These are phyloP conservation scores for Tiaroga cobitis DNA, from an alignment of 2,797 vertebrate genomes.

Conservation along the genomic window DNA sequence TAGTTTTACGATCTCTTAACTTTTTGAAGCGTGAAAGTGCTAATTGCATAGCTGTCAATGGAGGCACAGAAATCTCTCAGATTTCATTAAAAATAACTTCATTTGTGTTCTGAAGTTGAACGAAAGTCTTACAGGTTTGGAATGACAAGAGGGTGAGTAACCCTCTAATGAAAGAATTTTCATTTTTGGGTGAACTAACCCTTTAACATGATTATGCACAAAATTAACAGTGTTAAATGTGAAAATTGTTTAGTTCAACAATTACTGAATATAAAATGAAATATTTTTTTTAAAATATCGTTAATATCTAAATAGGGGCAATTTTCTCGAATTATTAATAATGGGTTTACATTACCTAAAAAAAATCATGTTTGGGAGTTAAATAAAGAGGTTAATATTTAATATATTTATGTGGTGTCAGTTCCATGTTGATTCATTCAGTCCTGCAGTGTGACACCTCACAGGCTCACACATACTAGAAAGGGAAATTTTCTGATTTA, in stretches of 20 bases:
- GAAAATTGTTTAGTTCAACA: background rate
- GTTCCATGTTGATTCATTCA: background rate
- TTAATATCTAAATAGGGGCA: background rate
- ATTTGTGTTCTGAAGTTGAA: too few species aligned
- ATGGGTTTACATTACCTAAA: background rate
- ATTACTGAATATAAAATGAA: background rate
- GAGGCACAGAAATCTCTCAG: too few species aligned
- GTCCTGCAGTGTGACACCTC: background rate
- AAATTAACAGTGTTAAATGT: background rate
- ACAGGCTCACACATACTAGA: background rate
- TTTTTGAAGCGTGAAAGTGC: too few species aligned
- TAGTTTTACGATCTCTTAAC: too few species aligned
- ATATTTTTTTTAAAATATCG: background rate
- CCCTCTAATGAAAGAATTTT: too few species aligned
- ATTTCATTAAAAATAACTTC: too few species aligned
- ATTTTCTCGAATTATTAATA: background rate
- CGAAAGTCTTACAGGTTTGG: too few species aligned
- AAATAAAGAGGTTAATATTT: background rate
- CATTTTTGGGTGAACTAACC: too few species aligned
- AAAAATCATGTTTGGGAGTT: background rate
- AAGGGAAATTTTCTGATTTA: background rate
- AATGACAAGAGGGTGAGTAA: too few species aligned
- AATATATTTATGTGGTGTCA: too few species aligned
- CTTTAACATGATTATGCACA: background rate
- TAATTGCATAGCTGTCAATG: too few species aligned